phyloP scores from a whole-genome alignment of 2,797 vertebrate species.

The Nannoperca obscura region DNA sequence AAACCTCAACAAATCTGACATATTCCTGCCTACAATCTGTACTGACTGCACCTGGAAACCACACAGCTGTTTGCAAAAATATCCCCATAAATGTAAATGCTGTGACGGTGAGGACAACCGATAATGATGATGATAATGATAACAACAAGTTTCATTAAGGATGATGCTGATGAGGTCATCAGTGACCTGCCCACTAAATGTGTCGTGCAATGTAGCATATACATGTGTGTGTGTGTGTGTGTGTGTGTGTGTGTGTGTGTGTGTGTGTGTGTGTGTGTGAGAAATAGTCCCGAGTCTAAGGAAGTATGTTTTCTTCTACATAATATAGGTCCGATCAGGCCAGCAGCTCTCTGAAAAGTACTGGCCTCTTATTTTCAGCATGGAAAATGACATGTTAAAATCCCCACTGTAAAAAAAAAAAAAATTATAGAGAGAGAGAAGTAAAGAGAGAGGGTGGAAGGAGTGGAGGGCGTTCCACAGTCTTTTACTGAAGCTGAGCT shows the following conservation, averaged over 20 bases:
- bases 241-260: too few relatives aligned
- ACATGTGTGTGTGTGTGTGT: conserved; percentile 6
- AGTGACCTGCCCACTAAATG: conserved; percentile 10
- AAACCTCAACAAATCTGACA: neutral
- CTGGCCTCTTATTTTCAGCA: conserved; percentile 54
- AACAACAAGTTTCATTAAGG: conserved; percentile 32
- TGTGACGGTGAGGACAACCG: neutral
- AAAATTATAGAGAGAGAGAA: conserved; percentile 14
- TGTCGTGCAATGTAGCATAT: neutral
- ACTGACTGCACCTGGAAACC: neutral
- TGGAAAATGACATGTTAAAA: conserved; percentile 74
- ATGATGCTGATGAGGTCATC: conserved; percentile 46
- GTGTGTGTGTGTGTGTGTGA: neutral
- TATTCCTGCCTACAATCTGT: neutral
- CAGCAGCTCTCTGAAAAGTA: conserved; percentile 41
- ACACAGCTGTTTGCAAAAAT: conserved; percentile 6
- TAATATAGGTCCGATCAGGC: conserved; percentile 34
- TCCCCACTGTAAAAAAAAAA: conserved; percentile 71
- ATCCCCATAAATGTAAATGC: conserved; percentile 10
- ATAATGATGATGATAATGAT: conserved; percentile 27
- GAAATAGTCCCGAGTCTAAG: conserved; percentile 4
- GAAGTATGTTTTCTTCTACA: conserved; percentile 2
- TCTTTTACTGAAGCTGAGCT: conserved; percentile 81
- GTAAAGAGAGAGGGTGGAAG: neutral
- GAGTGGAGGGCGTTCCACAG: neutral